A percentile compares a stretch with the other conserved stretches of the same genome.
phyloP scores from a whole-genome alignment of 1,140 invertebrate genomes.

The Platyscapa corneri region DNA sequence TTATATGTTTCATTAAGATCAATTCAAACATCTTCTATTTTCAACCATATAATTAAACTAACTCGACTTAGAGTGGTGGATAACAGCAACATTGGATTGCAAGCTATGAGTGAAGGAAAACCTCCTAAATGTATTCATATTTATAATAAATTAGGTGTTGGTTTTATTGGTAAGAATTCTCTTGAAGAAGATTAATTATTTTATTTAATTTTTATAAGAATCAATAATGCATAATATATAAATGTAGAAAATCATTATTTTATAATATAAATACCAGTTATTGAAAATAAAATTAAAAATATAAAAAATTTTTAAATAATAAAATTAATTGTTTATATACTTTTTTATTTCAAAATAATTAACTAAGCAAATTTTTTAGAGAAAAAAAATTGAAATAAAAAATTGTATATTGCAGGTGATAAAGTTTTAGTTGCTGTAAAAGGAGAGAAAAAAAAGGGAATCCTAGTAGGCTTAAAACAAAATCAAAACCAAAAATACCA shows the following conservation, averaged over 20 bases:
- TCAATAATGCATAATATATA: too few species aligned
- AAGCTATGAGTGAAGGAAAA: slow-evolving; percentile 94
- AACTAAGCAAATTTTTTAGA: too few species aligned
- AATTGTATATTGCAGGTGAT: slow-evolving; percentile 79
- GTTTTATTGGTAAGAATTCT: slow-evolving; percentile 76
- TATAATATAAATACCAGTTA: not conserved
- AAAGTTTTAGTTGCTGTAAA: slow-evolving; percentile 96
- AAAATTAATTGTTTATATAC: too few species aligned
- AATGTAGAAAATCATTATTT: not conserved
- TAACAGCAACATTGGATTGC: slow-evolving; percentile 95
- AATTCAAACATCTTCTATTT: slow-evolving; percentile 77
- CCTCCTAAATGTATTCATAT: slow-evolving; percentile 92
- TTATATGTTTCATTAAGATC: slow-evolving; percentile 58
- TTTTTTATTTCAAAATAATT: too few species aligned
- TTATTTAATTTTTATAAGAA: not conserved
- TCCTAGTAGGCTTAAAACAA: slow-evolving; percentile 94
- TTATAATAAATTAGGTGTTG: slow-evolving; percentile 86
- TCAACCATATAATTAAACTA: slow-evolving; percentile 81
- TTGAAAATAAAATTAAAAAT: too few species aligned
- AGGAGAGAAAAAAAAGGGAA: slow-evolving; percentile 97
- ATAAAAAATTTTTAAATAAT: too few species aligned
- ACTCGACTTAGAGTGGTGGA: slow-evolving; percentile 93
- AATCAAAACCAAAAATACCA: slow-evolving; percentile 88
- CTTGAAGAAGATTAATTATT: slow-evolving; percentile 30
- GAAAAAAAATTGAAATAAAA: too few species aligned